phyloP scores from a whole-genome alignment of 2,888 invertebrate species.

The Scrobipalpa atriplicella region DNA sequence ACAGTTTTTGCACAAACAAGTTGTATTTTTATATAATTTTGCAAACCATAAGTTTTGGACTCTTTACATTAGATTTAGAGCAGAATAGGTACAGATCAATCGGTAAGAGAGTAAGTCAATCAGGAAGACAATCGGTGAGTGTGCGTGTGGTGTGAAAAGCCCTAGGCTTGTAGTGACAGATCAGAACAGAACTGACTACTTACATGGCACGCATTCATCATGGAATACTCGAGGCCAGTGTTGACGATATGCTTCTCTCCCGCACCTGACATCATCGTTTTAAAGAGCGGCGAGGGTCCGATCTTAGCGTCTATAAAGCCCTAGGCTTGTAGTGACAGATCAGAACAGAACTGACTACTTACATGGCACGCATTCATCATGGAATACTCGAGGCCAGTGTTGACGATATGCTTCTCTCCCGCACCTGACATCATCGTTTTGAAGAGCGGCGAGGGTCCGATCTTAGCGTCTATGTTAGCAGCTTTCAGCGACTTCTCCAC shows the following conservation, averaged over 20 bases:
- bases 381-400: constrained; percentile 92
- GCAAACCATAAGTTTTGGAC: too few species aligned
- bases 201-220: constrained; percentile 87
- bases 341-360: constrained; percentile 24
- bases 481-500: constrained; percentile 82
- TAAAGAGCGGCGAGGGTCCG: constrained; percentile 85
- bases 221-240: constrained; percentile 92
- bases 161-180: too few species aligned
- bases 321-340: too few species aligned
- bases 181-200: constrained; percentile 24
- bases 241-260: constrained; percentile 93
- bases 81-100: too few species aligned
- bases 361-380: constrained; percentile 89
- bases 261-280: constrained; percentile 88
- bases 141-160: too few species aligned
- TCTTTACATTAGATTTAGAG: too few species aligned
- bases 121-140: too few species aligned
- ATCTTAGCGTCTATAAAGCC: constrained; percentile 78
- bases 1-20: too few species aligned
- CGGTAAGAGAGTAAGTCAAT: background rate
- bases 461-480: constrained; percentile 74
- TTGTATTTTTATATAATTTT: too few species aligned
- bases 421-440: constrained; percentile 89
- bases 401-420: constrained; percentile 92
- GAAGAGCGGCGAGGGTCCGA: constrained; percentile 85